Evolutionary conservation across 2,888 invertebrate species (phyloP), one percentile per base, ranked within the genome.

Genomic region (Adelphocoris suturalis): DNA sequence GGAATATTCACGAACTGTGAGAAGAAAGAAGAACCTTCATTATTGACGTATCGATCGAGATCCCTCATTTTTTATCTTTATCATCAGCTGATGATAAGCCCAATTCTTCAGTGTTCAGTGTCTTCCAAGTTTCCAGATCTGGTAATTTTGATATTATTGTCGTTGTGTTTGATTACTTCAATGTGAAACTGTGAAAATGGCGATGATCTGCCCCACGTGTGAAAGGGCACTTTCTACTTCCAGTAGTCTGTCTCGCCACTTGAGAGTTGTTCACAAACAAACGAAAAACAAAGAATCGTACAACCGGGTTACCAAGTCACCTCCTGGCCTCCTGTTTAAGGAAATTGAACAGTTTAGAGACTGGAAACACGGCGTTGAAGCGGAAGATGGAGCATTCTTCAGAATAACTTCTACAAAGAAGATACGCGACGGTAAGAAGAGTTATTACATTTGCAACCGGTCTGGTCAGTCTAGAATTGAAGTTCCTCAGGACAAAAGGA

Each of bases 321-420:
- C 75, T 28, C 27, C 23, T 75, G 75, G 75, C 19, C 75, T 75
- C 27, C 7, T 27, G n/a, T 75, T 75, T 28, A 19, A 23, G 12
- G 75, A 75, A 75, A 75, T 75, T 12, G 75, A 75, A 75, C 75
- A 75, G 75, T 75, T 75, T 14, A 75, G n/a, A 75, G 75, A 23
- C 11, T 75, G 75, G 75, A 75, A 75, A 14, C 75, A 19, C 27
- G 13, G n/a, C 1, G 28, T 75, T 19, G 75, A 75, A 14, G 5
- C 12, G 27, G 75, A 75, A 19, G 75, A 75, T 28, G 75, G 75
- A 4, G 75, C 75, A 13, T 75, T 75, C 28, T 75, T 75, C 11
- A 19, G 12, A 13, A 28, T 75, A 23, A 27, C 14, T 28, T 75
- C 75, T 4, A 27, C 75, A 12, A 75, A 75, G 13, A 75, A 75